Conservation (phyloP, 1,140 invertebrate genomes). For the Ectropis grisescens region DNA sequence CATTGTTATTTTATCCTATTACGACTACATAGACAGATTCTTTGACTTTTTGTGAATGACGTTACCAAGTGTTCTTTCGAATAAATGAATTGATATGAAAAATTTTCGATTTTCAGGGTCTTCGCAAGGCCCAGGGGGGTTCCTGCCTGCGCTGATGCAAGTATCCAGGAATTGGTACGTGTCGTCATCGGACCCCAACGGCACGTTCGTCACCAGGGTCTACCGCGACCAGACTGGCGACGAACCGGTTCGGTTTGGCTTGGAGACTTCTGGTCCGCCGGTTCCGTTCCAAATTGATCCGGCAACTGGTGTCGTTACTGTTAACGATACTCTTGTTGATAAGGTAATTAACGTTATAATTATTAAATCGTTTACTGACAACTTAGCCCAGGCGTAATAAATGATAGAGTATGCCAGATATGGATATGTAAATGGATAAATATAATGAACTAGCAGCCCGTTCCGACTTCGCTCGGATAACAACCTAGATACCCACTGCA, state of each 20-base stretch:
- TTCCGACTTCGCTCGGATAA: too few relatives aligned
- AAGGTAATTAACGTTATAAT: too few relatives aligned
- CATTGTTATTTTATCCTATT: too few relatives aligned
- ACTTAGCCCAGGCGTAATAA: too few relatives aligned
- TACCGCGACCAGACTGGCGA: slow-evolving; percentile 24
- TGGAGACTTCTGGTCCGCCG: slow-evolving; percentile 46
- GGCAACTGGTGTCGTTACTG: slow-evolving; percentile 41
- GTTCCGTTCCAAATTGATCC: slow-evolving; percentile 44
- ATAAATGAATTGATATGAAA: not conserved
- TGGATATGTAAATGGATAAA: too few relatives aligned
- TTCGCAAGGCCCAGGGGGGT: slow-evolving; percentile 35
- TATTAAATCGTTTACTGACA: too few relatives aligned
- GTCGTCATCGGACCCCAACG: slow-evolving; percentile 30
- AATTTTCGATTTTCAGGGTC: slow-evolving; percentile 27
- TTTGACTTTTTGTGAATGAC: too few relatives aligned
- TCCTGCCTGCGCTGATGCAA: slow-evolving; percentile 35
- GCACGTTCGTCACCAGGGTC: slow-evolving; percentile 38
- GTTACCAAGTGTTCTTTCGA: too few relatives aligned
- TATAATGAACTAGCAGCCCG: too few relatives aligned
- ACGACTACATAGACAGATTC: too few relatives aligned
- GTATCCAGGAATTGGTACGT: slow-evolving; percentile 52
- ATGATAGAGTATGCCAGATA: too few relatives aligned
- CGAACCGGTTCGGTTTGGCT: slow-evolving; percentile 32
- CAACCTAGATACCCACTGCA: too few relatives aligned
- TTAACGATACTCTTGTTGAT: slow-evolving; percentile 52